phyloP scores from a whole-genome alignment of 2,797 vertebrate species.

The Atherinosoma microstoma region DNA sequence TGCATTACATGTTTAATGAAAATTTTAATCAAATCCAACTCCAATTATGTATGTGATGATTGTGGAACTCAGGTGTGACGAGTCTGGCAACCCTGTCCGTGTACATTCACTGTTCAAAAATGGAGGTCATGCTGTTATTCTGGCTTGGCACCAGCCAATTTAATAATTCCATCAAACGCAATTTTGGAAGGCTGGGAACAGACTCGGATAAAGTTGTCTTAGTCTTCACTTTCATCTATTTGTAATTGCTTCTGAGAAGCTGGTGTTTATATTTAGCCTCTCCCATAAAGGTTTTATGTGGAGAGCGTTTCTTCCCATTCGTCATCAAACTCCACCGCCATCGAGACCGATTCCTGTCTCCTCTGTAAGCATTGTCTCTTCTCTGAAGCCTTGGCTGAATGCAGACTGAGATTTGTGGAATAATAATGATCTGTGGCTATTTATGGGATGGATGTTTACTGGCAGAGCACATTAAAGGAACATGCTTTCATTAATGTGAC shows the following conservation, averaged over 20 bases:
- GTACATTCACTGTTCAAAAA: slow-evolving; percentile 70
- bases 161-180: slow-evolving; percentile 61
- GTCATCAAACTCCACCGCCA: slow-evolving; percentile 35
- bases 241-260: slow-evolving; percentile 59
- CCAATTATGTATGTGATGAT: slow-evolving; percentile 78
- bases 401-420: slow-evolving; percentile 9
- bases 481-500: slow-evolving; percentile 69
- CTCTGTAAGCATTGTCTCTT: slow-evolving; percentile 38
- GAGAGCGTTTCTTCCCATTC: slow-evolving; percentile 39
- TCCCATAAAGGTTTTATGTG: slow-evolving; percentile 56
- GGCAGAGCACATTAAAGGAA: slow-evolving; percentile 66
- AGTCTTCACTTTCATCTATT: slow-evolving; percentile 51
- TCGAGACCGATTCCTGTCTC: slow-evolving; percentile 56
- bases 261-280: slow-evolving; percentile 66
- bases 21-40: slow-evolving; percentile 75
- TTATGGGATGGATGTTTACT: slow-evolving; percentile 57
- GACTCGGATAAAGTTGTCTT: slow-evolving; percentile 45
- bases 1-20: slow-evolving; percentile 70
- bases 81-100: slow-evolving; percentile 54
- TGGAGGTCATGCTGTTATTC: slow-evolving; percentile 61
- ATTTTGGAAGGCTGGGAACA: slow-evolving; percentile 40
- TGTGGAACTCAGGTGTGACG: slow-evolving; percentile 69
- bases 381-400: slow-evolving; percentile 43
- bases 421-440: slow-evolving; percentile 40
- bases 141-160: slow-evolving; percentile 51